Evolutionary conservation across 2,113 vertebrate genomes (phyloP), one percentile per base, ranked within the genome.

Genomic region (Nanorana parkeri): DNA sequence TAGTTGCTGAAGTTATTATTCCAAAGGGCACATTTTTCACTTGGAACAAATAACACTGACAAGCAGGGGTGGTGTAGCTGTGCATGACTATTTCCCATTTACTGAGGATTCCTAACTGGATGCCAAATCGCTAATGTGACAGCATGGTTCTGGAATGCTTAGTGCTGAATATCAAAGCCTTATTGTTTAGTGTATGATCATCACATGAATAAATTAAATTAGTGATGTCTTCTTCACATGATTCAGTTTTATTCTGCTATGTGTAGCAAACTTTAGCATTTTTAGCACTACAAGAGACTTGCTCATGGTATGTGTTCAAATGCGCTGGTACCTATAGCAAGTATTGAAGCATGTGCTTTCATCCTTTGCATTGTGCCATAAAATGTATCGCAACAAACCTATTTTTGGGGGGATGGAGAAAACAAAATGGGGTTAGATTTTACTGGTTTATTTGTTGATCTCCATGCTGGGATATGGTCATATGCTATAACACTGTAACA

Each of bases 1-100:
- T 71, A 71, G 47, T 52, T 54, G 21, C 23, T 71, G 41, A 51
- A 36, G n/a, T 20, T 26, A 47, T 17, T 71, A 52, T 71, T 26
- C 68, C 47, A 54, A 68, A 28, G 51, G 23, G 51, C 51, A 55
- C 24, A 55, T 72, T 72, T 72, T 72, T 54, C 68, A 72, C 17
- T 54, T 72, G 51, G 26, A 28, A n/a, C 51, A 55, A 72, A 28
- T 17, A 72, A 17, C 26, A 26, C 21, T 26, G 17, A 17, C 51
- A 54, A 54, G 5, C 52, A 28, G 23, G 67, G 16, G 67, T 68
- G 36, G 36, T 51, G 15, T 21, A 4, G 47, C 13, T 23, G 11
- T 13, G 2, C 19, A 56, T 73, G 69, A 73, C 69, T 32, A 28
- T 54, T 72, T 72, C 52, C 55, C 23, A 72, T 55, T 24, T 28